These are phyloP conservation scores for Poeciliopsis turneri DNA, from an alignment of 2,797 vertebrate species.

Conservation along the genomic window DNA sequence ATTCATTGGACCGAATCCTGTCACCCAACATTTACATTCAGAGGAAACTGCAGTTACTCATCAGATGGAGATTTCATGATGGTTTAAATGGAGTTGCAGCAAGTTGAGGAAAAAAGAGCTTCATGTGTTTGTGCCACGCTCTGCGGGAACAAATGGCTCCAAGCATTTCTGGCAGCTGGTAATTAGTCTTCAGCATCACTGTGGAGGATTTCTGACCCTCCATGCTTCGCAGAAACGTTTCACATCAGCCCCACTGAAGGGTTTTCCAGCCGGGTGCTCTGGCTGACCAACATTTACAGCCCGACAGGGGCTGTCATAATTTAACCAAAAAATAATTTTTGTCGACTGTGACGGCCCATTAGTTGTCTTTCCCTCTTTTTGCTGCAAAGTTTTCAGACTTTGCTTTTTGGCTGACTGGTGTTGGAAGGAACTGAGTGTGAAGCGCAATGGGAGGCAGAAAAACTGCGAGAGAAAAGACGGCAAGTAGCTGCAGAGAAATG, in stretches of 20 bases:
- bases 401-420: neutral
- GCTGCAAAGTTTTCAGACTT: neutral
- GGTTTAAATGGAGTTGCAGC: neutral
- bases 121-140: neutral
- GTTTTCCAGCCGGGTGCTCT: neutral
- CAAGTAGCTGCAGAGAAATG: neutral
- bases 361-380: neutral
- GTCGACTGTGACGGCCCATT: neutral
- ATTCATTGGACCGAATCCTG: neutral
- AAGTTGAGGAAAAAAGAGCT: neutral
- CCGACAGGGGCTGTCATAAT: neutral
- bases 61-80: neutral
- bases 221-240: neutral
- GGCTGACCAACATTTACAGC: neutral
- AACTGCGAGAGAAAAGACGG: too few relatives aligned
- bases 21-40: neutral
- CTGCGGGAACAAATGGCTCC: neutral
- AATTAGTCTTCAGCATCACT: neutral
- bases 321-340: neutral
- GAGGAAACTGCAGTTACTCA: neutral
- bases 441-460: neutral
- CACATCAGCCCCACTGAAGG: neutral
- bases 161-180: neutral
- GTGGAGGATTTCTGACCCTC: neutral
- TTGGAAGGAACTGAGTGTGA: neutral